Conservation (phyloP, 2,797 vertebrate genomes). For the Sternarchorhynchus goeldii region DNA sequence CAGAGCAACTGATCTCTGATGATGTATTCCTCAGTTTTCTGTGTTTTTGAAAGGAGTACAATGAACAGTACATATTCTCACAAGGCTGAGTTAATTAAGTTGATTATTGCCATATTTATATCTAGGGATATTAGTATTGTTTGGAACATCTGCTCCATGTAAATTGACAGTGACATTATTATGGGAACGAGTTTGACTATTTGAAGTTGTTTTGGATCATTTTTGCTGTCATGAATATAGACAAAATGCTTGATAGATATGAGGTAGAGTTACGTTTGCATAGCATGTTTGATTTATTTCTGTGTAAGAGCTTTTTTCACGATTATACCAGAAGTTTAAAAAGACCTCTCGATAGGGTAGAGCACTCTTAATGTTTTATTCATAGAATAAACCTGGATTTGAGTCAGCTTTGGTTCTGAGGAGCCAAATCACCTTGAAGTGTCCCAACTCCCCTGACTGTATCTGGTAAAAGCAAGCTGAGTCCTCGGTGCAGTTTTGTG, state of each 20-base stretch:
- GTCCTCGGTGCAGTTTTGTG: conserved; percentile 38
- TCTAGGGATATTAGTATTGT: background rate
- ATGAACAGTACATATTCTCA: background rate
- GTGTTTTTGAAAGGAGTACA: background rate
- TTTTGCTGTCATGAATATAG: background rate
- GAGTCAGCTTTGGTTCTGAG: conserved; percentile 27
- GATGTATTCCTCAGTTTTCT: conserved; percentile 2
- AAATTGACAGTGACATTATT: background rate
- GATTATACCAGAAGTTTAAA: background rate
- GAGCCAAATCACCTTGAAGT: conserved; percentile 41
- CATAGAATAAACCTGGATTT: conserved; percentile 26
- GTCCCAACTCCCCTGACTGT: conserved; percentile 22
- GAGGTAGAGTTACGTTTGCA: background rate
- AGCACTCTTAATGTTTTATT: conserved; percentile 34
- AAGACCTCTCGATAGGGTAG: background rate
- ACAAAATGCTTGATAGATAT: background rate
- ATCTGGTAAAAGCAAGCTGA: conserved; percentile 4
- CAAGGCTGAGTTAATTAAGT: conserved; percentile 2
- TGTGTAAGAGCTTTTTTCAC: background rate
- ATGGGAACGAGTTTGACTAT: conserved; percentile 13
- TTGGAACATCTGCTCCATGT: background rate
- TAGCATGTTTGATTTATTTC: conserved; percentile 1
- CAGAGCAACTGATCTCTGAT: conserved; percentile 4
- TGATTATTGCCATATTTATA: background rate
- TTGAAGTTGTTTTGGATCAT: background rate